phyloP scores from a whole-genome alignment of 2,888 invertebrate genomes.

The Apodemia mormo region DNA sequence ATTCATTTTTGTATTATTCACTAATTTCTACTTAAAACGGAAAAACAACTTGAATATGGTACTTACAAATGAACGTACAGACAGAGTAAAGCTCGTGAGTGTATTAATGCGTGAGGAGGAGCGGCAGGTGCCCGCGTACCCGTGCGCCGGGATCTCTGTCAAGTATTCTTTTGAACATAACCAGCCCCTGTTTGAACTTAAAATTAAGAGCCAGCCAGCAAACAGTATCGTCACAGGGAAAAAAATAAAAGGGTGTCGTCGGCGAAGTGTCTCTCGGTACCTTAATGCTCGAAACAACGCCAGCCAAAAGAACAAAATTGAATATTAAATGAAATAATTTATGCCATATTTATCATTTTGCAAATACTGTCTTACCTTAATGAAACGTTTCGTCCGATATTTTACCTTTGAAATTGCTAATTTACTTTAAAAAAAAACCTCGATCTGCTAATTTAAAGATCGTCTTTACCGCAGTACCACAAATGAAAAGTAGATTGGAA shows the following conservation, averaged over 20 bases:
- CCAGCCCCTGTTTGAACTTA: constrained; percentile 73
- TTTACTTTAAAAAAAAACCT: neutral
- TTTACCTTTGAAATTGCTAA: constrained; percentile 37
- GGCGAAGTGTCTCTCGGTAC: constrained; percentile 67
- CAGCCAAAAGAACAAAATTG: constrained; percentile 77
- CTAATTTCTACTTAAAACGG: too few species aligned
- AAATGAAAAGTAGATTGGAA: too few species aligned
- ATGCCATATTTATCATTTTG: constrained; percentile 82
- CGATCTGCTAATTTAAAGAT: neutral
- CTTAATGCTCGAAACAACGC: constrained; percentile 62
- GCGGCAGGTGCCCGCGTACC: constrained; percentile 58
- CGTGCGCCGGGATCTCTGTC: constrained; percentile 54
- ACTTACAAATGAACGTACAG: constrained; percentile 13
- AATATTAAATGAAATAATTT: constrained; percentile 83
- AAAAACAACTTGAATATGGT: too few species aligned
- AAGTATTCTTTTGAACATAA: constrained; percentile 66
- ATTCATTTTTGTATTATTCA: too few species aligned
- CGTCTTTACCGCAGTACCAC: neutral
- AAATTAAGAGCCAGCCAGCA: constrained; percentile 74
- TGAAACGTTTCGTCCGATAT: constrained; percentile 69
- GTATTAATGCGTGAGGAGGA: constrained; percentile 36
- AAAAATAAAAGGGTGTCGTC: constrained; percentile 72
- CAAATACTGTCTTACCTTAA: constrained; percentile 80
- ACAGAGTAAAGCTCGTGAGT: constrained; percentile 28
- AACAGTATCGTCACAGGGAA: constrained; percentile 72